Conservation (phyloP, 2,113 vertebrate species). For the Phocoena phocoena region DNA sequence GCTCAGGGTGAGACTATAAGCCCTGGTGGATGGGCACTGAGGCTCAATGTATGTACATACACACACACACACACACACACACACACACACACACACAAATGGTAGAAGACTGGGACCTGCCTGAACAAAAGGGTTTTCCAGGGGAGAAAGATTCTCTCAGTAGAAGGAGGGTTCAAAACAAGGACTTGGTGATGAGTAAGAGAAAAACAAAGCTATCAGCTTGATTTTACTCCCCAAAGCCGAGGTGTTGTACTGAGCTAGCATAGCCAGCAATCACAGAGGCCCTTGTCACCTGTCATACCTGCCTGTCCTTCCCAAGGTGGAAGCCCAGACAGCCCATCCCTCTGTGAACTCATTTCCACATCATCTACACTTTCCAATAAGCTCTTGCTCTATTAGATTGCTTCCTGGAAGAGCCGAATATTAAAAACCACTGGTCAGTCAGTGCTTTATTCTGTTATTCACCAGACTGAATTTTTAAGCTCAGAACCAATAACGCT, state of each 20-base stretch:
- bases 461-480: conserved; percentile 77
- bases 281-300: not conserved
- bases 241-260: not conserved
- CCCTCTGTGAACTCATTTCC: conserved; percentile 33
- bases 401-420: conserved; percentile 73
- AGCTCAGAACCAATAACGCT: conserved; percentile 79
- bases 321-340: not conserved
- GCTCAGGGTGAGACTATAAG: not conserved
- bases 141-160: not conserved
- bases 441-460: conserved; percentile 73
- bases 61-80: not conserved
- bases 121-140: not conserved
- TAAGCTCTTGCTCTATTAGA: conserved; percentile 66
- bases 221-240: not conserved
- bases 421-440: conserved; percentile 77
- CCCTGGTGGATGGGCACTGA: accelerated
- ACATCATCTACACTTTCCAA: conserved; percentile 66
- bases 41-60: not conserved
- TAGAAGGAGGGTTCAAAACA: not conserved
- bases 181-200: not conserved
- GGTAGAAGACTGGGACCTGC: not conserved
- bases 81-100: accelerated
- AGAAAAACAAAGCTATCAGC: not conserved
- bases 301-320: not conserved
- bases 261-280: not conserved